Conservation (phyloP, 2,888 invertebrate genomes). For the Xylota segnis region DNA sequence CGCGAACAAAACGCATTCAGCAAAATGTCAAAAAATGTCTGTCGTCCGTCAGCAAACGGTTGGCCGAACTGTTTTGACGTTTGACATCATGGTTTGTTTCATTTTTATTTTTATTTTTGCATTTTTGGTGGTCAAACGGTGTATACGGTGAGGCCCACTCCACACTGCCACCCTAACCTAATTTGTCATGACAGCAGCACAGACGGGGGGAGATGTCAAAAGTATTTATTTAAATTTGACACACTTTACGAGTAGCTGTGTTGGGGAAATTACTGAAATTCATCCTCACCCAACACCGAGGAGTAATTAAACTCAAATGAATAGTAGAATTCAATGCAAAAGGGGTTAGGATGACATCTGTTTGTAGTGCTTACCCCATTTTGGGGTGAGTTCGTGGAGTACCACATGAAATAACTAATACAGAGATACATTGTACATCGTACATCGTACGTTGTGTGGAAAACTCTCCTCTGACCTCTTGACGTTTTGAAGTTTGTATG, state of each 20-base stretch:
- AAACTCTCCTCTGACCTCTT: conserved; percentile 72
- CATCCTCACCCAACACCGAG: conserved; percentile 50
- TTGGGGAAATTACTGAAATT: conserved; percentile 59
- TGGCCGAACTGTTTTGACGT: conserved; percentile 58
- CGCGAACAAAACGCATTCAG: conserved; percentile 61
- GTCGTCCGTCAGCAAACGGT: conserved; percentile 36
- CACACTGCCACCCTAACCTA: conserved; percentile 45
- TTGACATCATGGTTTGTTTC: conserved; percentile 54
- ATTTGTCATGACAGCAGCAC: conserved; percentile 44
- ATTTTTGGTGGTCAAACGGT: conserved; percentile 22
- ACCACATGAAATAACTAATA: conserved; percentile 67
- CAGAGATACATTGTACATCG: conserved; percentile 27
- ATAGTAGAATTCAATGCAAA: conserved; percentile 57
- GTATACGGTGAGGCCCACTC: conserved; percentile 43
- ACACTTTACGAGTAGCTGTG: too few species aligned
- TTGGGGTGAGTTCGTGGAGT: conserved; percentile 75
- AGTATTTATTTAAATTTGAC: conserved; percentile 73
- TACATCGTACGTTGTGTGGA: background rate
- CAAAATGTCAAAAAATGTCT: conserved; percentile 71
- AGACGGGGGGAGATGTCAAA: conserved; percentile 42
- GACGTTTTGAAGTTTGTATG: conserved; percentile 68
- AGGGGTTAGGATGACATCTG: conserved; percentile 66
- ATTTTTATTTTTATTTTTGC: conserved; percentile 23
- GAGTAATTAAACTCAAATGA: conserved; percentile 73
- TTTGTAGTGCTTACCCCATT: conserved; percentile 44